phyloP scores from a whole-genome alignment of 2,888 invertebrate genomes.

The Camptogramma bilineatum region DNA sequence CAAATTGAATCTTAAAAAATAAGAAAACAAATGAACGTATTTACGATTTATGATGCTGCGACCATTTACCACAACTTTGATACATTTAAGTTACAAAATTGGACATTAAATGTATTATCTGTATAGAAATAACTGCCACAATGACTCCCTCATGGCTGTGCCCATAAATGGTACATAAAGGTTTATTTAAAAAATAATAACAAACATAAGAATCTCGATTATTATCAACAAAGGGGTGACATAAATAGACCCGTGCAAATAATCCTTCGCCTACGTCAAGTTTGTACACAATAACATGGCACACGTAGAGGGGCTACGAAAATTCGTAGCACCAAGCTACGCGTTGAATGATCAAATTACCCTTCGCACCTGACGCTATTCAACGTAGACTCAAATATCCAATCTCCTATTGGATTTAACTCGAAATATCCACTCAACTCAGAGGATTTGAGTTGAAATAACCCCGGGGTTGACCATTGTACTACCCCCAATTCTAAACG shows the following conservation, averaged over 20 bases:
- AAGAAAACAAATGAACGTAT: too few relatives aligned
- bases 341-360: slow-evolving; percentile 14
- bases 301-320: slow-evolving; percentile 24
- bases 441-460: background rate
- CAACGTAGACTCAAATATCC: slow-evolving; percentile 5
- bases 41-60: too few relatives aligned
- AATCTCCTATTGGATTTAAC: background rate
- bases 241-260: background rate
- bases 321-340: slow-evolving; percentile 16
- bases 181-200: too few relatives aligned
- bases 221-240: background rate
- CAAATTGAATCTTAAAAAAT: too few relatives aligned
- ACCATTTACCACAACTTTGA: too few relatives aligned
- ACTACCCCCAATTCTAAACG: background rate
- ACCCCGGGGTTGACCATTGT: background rate
- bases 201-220: background rate
- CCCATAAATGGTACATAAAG: too few relatives aligned
- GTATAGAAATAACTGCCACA: too few relatives aligned
- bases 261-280: background rate
- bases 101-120: too few relatives aligned
- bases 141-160: too few relatives aligned
- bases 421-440: slow-evolving; percentile 3
- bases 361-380: slow-evolving; percentile 5
- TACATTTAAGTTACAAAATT: too few relatives aligned
- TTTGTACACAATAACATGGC: background rate